Evolutionary conservation across 2,888 invertebrate genomes (phyloP).

Genomic region (Parnassius smintheus): DNA sequence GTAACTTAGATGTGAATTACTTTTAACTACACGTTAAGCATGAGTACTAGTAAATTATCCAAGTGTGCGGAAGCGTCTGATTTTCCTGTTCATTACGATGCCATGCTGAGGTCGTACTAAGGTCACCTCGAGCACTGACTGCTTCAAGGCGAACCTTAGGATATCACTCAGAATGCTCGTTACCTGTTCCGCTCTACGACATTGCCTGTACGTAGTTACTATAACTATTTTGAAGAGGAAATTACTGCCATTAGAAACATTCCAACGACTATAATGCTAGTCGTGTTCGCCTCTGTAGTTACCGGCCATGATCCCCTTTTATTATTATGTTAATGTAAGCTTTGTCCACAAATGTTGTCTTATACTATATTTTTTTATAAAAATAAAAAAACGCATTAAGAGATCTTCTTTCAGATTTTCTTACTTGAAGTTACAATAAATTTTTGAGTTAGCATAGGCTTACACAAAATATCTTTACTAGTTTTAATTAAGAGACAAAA

Average conservation of each 20-base stretch:
- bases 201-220: conserved; percentile 28
- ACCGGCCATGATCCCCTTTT: conserved; percentile 9
- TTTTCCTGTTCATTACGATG: conserved; percentile 39
- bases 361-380: no score
- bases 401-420: no score
- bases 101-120: conserved; percentile 34
- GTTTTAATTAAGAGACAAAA: no score
- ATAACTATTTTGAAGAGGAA: conserved; percentile 16
- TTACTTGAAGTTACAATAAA: no score
- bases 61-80: conserved; percentile 42
- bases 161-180: conserved; percentile 25
- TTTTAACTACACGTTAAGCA: conserved; percentile 1
- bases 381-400: no score
- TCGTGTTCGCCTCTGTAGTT: not conserved
- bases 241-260: conserved; percentile 22
- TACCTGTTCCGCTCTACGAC: conserved; percentile 26
- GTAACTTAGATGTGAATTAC: conserved; percentile 5
- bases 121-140: conserved; percentile 30
- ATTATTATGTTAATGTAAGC: no score
- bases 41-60: conserved; percentile 22
- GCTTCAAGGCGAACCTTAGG: conserved; percentile 34
- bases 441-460: no score
- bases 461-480: no score
- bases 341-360: no score
- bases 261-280: conserved; percentile 2